Percentiles rank a stretch among this genome's conserved stretches.
phyloP scores from a whole-genome alignment of 2,888 invertebrate species.

The Salticus scenicus region DNA sequence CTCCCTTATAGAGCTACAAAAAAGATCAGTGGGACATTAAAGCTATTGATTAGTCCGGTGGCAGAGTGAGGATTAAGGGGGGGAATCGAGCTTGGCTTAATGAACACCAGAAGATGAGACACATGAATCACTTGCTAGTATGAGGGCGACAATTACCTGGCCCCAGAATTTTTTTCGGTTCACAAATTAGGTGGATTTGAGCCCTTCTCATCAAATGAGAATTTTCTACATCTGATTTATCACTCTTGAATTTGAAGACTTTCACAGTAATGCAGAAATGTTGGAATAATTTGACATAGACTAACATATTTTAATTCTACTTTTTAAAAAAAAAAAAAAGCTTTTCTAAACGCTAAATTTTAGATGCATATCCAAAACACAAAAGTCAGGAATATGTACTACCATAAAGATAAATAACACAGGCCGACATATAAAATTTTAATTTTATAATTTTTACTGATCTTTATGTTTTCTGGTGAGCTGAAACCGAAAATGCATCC shows the following conservation, averaged over 20 bases:
- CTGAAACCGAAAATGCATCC: no score
- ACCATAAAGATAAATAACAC: no score
- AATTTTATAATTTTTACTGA: no score
- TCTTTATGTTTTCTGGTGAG: no score
- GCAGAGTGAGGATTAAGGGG: constrained; percentile 62
- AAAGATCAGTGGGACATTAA: constrained; percentile 62
- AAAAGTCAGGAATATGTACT: no score
- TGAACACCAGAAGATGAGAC: constrained; percentile 67
- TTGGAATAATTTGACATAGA: neutral
- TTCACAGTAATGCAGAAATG: neutral
- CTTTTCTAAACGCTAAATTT: no score
- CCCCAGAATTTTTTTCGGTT: neutral
- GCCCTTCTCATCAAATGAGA: constrained; percentile 36
- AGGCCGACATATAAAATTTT: no score
- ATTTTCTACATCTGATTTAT: constrained; percentile 51
- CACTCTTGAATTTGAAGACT: constrained; percentile 31
- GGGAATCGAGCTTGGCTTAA: constrained; percentile 57
- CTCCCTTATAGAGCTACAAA: constrained; percentile 18
- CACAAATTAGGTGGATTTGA: constrained; percentile 51
- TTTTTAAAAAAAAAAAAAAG: no score
- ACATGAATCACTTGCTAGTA: constrained; percentile 65
- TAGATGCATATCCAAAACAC: no score
- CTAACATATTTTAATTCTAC: neutral
- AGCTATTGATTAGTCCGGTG: constrained; percentile 65
- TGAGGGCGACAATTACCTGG: constrained; percentile 64